A percentile compares a stretch with the other conserved stretches of the same genome.
Evolutionary conservation across 1,140 invertebrate genomes (phyloP).

Genomic region (Glossosoma conforme): DNA sequence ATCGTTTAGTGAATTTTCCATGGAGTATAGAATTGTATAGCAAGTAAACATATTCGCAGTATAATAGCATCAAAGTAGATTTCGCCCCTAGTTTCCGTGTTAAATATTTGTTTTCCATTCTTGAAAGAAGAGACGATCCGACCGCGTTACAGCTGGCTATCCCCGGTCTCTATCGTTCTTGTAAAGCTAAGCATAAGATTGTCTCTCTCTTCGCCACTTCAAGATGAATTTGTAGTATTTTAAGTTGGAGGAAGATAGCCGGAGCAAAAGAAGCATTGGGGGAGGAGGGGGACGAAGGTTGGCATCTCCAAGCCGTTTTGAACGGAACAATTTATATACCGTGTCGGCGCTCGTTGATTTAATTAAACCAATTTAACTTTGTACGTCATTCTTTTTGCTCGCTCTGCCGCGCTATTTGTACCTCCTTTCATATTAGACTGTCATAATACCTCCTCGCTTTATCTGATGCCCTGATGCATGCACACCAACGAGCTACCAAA

Average conservation of each 20-base stretch:
- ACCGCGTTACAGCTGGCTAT: conserved; percentile 7
- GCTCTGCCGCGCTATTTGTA: conserved; percentile 13
- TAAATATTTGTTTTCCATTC: conserved; percentile 17
- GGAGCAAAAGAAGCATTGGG: background rate
- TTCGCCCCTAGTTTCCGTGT: background rate
- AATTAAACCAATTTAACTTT: conserved; percentile 33
- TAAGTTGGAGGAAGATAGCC: conserved; percentile 3
- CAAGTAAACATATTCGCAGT: too few species aligned
- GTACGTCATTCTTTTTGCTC: conserved; percentile 22
- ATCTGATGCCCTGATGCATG: background rate
- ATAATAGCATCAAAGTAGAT: background rate
- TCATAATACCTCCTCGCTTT: conserved; percentile 19
- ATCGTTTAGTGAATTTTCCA: too few species aligned
- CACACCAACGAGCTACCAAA: too few species aligned
- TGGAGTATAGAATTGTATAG: too few species aligned
- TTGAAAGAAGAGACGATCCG: conserved; percentile 6
- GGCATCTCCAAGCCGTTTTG: conserved; percentile 14
- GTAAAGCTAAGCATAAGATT: background rate
- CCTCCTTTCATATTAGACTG: conserved; percentile 16
- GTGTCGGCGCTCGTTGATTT: conserved; percentile 31
- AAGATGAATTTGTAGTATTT: conserved; percentile 21
- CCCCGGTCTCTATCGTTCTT: conserved; percentile 6
- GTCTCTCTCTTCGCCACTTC: conserved; percentile 10
- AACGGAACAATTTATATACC: conserved; percentile 31
- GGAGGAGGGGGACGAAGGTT: background rate